A percentile compares a stretch with the other conserved stretches of the same genome.
Conservation (phyloP, 2,888 invertebrate species). For the Cephus pulcher region DNA sequence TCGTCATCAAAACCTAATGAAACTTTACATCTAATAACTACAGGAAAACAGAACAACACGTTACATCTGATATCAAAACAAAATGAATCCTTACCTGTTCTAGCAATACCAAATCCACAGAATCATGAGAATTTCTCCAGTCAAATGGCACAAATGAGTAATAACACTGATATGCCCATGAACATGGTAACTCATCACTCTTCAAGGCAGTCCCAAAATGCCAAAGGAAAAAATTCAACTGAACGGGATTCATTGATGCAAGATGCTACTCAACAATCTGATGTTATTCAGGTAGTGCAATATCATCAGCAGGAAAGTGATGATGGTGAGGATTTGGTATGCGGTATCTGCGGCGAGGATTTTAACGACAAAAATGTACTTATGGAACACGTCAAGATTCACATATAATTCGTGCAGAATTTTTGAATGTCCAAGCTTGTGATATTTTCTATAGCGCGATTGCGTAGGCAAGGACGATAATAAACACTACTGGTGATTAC, state of each 20-base stretch:
- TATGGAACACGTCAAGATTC: slow-evolving; percentile 63
- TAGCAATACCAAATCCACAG: slow-evolving; percentile 55
- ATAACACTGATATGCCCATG: slow-evolving; percentile 35
- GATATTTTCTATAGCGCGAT: background rate
- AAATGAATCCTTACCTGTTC: slow-evolving; percentile 52
- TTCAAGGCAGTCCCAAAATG: slow-evolving; percentile 22
- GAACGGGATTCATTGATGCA: slow-evolving; percentile 24
- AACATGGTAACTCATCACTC: slow-evolving; percentile 35
- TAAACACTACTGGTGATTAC: background rate
- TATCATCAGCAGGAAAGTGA: slow-evolving; percentile 49
- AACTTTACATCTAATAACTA: slow-evolving; percentile 32
- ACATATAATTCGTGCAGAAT: slow-evolving; percentile 51
- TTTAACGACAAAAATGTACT: slow-evolving; percentile 59
- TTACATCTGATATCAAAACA: slow-evolving; percentile 58
- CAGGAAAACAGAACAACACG: slow-evolving; percentile 43
- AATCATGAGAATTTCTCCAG: slow-evolving; percentile 52
- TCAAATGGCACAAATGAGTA: slow-evolving; percentile 45
- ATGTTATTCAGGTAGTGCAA: slow-evolving; percentile 42
- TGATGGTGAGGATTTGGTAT: slow-evolving; percentile 53
- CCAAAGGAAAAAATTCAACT: slow-evolving; percentile 7
- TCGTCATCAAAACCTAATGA: slow-evolving; percentile 39
- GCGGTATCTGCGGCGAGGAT: slow-evolving; percentile 63
- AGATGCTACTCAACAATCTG: slow-evolving; percentile 31
- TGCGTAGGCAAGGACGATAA: background rate
- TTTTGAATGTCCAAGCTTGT: slow-evolving; percentile 2